Evolutionary conservation across 1,140 invertebrate genomes (phyloP), one percentile per base, ranked within the genome.

Genomic region (Coenobita brevimanus): DNA sequence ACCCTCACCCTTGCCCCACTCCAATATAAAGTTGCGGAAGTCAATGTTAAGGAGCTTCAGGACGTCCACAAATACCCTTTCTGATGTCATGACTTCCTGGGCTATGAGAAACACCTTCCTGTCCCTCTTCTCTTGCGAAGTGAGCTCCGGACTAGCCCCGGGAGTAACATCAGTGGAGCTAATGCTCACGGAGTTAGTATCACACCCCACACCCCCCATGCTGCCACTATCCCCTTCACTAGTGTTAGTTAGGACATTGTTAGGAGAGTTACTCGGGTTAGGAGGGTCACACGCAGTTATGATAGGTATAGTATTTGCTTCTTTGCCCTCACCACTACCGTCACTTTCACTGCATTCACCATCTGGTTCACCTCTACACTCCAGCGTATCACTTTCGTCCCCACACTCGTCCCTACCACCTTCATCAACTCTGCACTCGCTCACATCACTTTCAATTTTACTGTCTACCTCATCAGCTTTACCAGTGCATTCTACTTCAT

Each of bases 11-110:
- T 76, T 71, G 1, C 57, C 27, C 69, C 82, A 76, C 33, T 87
- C 82, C 41, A 62, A 76, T 82, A 95, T 92, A 92, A 89, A 94
- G 91, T 92, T 91, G 82, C 92, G 94, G 91, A 96, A 96, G 91
- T 96, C 95, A 90, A 94, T 92, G 92, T 95, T 95, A 4, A 96
- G 93, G n/a, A 96, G 92, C 82, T 94, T 94, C 24, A 96, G 92
- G 89, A 95, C 94, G 92, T 95, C 94, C 13, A 96, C 95, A 92
- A 96, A 96, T 78, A 94, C 94, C 91, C 94, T 93, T 92, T 96
- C 96, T 0, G 96, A 96, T 6, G 94, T 94, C 89, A 95, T 93
- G 50, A 96, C 93, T 92, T 96, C 96, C 90, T 94, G 92, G 2
- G 95, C 96, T 62, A 96, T 94, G 50, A 93, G 93, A 89, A 93